Base-by-base conservation (phyloP, 2,888 invertebrate species). In the Conomelus anceps region DNA sequence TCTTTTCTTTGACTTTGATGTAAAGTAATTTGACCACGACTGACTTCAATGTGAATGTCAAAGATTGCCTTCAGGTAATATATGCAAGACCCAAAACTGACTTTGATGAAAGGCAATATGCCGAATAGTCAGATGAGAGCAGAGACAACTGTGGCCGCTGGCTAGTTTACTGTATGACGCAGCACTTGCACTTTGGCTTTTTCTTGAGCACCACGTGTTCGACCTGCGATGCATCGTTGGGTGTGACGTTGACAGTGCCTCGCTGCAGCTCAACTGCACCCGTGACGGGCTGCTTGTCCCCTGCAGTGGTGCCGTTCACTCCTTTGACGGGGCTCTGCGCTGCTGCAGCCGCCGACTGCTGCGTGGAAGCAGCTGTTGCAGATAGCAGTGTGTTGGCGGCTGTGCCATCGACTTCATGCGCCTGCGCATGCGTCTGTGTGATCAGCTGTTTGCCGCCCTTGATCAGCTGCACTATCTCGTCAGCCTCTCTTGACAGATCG, bases 171-270 rank as follows among this genome's bases (percentile, higher is more conserved):
- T 98, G 98, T 93, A 98, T 95, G 93, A 97, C 97, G 95, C 98
- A 98, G 95, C 98, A 98, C 94, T 97, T 97, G 96, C 98, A 98
- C 95, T 98, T 98, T 94, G 97, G 97, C 95, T 98, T 98, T 95
- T 98, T 98, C 95, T 98, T 98, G 93, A 98, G 96, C 93, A 97
- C 97, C 93, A 98, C 97, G 94, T 97, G 98, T 94, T 98, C 98
- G 91, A 98, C 97, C 94, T 97, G 97, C 92, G 95, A 94, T 91
- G 95, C 95, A 92, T 95, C 95, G 93, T 97, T 96, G 92, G 96
- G 96, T 90, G 96, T 96, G 92, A 94, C 94, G n/a, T 17, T 9
- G 90, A 96, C 96, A 90, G 96, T 95, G 91, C 96, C 96, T 92
- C 95, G 94, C 92, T 96, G 96, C 90, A 97, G 96, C 92, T 85